Conservation (phyloP, 2,797 vertebrate genomes). For the Alectoris magna region DNA sequence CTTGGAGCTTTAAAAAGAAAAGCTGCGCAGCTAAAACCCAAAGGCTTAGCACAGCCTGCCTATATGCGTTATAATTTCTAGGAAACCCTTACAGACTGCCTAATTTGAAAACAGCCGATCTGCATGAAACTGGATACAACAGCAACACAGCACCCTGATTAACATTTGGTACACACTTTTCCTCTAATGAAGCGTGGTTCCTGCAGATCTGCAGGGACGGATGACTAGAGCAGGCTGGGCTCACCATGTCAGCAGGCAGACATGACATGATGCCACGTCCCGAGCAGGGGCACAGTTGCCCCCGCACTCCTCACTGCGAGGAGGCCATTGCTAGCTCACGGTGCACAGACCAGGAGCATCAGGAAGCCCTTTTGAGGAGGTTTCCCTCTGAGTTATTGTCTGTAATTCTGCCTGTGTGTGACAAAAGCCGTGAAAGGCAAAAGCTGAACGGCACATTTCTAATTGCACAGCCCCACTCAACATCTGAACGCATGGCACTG, state of each 20-base stretch:
- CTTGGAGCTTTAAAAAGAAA: slow-evolving; percentile 23
- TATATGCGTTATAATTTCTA: slow-evolving; percentile 65
- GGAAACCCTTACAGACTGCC: slow-evolving; percentile 17
- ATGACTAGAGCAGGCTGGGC: not conserved
- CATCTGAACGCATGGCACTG: slow-evolving; percentile 74
- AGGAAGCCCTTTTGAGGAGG: not conserved
- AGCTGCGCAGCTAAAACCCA: slow-evolving; percentile 56
- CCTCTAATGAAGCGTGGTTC: not conserved
- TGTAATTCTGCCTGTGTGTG: not conserved
- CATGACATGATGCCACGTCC: slow-evolving; percentile 42
- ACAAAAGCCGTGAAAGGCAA: slow-evolving; percentile 21
- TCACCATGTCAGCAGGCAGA: not conserved
- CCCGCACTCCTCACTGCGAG: not conserved
- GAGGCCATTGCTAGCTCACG: not conserved
- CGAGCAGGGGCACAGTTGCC: slow-evolving; percentile 7
- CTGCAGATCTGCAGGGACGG: not conserved
- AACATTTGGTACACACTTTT: slow-evolving; percentile 9
- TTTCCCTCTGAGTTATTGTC: slow-evolving; percentile 17
- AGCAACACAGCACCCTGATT: slow-evolving; percentile 26
- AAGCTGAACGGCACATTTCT: slow-evolving; percentile 48
- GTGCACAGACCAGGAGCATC: not conserved
- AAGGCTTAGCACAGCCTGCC: slow-evolving; percentile 59
- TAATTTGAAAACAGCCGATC: not conserved
- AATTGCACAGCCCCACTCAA: slow-evolving; percentile 67
- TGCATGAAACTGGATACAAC: not conserved